A percentile compares a stretch with the other conserved stretches of the same genome.
phyloP scores from a whole-genome alignment of 2,113 vertebrate species.

The Semnornis frantzii region DNA sequence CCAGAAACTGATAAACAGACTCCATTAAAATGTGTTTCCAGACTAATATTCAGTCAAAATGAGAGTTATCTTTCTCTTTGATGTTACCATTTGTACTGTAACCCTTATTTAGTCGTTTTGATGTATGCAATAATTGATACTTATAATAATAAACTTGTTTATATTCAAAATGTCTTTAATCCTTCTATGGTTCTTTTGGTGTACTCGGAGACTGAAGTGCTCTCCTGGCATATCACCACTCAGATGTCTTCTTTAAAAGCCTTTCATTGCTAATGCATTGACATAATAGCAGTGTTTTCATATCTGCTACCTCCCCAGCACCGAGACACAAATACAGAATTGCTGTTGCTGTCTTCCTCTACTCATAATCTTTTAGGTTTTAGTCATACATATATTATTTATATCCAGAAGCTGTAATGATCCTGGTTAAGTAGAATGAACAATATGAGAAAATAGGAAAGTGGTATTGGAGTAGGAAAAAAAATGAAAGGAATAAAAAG shows the following conservation, averaged over 20 bases:
- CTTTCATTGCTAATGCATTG: conserved; percentile 10
- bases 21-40: conserved; percentile 19
- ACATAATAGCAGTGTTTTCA: conserved; percentile 1
- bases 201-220: conserved; percentile 10
- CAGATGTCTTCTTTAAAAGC: background rate
- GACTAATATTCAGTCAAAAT: background rate
- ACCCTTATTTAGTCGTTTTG: conserved; percentile 27
- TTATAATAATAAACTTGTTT: conserved; percentile 58
- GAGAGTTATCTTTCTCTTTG: conserved; percentile 11
- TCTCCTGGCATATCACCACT: background rate
- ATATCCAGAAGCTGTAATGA: background rate
- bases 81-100: conserved; percentile 29
- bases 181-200: background rate
- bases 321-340: background rate
- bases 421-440: background rate
- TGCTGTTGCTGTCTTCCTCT: background rate
- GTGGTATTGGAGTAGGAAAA: background rate
- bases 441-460: background rate
- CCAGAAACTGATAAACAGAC: background rate
- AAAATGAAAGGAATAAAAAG: background rate
- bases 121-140: conserved; percentile 31
- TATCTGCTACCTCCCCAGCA: background rate
- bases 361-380: background rate
- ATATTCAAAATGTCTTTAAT: conserved; percentile 49
- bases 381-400: background rate